Evolutionary conservation across 2,888 invertebrate genomes (phyloP).

Genomic region (Gymnoscelis rufifasciata): DNA sequence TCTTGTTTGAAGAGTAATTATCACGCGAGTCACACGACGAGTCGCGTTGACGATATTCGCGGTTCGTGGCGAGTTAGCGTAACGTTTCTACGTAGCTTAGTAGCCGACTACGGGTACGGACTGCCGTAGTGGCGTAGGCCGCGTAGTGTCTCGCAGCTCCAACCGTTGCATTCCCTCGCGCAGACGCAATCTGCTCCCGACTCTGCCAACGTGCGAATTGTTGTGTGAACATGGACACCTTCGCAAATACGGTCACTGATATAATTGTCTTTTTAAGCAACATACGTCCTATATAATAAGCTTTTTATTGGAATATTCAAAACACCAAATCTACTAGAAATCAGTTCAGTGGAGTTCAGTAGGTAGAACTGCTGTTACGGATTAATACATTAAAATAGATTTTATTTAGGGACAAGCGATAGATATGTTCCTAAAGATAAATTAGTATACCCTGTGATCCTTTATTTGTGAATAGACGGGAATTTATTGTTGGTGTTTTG

Average conservation of each 20-base stretch:
- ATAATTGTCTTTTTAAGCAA: slow-evolving; percentile 18
- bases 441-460: no score
- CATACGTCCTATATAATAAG: no score
- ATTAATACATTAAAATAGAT: no score
- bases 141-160: slow-evolving; percentile 26
- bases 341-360: no score
- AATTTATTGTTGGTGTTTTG: no score
- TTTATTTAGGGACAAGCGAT: no score
- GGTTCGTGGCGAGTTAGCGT: slow-evolving; percentile 22
- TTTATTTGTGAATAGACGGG: no score
- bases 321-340: no score
- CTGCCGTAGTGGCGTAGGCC: slow-evolving; percentile 45
- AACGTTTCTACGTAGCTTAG: slow-evolving; percentile 31
- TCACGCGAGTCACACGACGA: slow-evolving; percentile 60
- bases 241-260: slow-evolving; percentile 25
- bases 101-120: slow-evolving; percentile 47
- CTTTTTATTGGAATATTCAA: no score
- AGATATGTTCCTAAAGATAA: no score
- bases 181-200: slow-evolving; percentile 53
- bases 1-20: slow-evolving; percentile 45
- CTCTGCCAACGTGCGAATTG: slow-evolving; percentile 30
- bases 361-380: no score
- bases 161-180: slow-evolving; percentile 54
- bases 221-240: slow-evolving; percentile 32
- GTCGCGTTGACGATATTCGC: slow-evolving; percentile 20